Evolutionary conservation across 2,797 vertebrate species (phyloP).

Genomic region (Lophura swinhoii): DNA sequence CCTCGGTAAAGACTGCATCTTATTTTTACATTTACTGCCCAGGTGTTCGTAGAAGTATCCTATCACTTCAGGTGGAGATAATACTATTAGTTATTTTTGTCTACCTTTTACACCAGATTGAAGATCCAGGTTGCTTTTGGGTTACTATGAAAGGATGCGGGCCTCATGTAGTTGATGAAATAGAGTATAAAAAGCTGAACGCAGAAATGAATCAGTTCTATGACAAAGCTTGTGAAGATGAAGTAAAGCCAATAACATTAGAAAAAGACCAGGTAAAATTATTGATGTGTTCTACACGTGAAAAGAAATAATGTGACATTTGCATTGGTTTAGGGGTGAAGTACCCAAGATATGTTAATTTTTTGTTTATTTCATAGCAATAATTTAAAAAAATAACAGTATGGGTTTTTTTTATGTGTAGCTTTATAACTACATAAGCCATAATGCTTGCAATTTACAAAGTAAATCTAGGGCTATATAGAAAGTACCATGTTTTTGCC

Average conservation of each 20-base stretch:
- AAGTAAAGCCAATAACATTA: slow-evolving; percentile 67
- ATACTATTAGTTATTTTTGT: not conserved
- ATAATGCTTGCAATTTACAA: not conserved
- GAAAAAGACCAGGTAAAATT: slow-evolving; percentile 80
- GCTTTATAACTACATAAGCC: not conserved
- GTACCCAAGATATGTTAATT: accelerated
- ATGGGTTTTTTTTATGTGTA: not conserved
- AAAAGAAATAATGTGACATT: not conserved
- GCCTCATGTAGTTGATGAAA: slow-evolving; percentile 42
- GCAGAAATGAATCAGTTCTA: slow-evolving; percentile 79
- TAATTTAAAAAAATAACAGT: not conserved
- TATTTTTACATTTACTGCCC: not conserved
- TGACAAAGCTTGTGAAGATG: slow-evolving; percentile 1
- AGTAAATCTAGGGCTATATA: not conserved
- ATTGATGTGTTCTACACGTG: not conserved
- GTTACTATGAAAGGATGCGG: slow-evolving; percentile 69
- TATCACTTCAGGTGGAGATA: not conserved
- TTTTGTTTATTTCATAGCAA: not conserved
- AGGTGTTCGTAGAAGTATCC: not conserved
- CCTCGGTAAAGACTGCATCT: not conserved
- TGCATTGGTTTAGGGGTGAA: not conserved
- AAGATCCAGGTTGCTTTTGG: slow-evolving; percentile 82
- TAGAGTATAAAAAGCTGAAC: slow-evolving; percentile 75
- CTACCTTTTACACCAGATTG: slow-evolving; percentile 59
- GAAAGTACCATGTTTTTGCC: not conserved